Percentiles rank a stretch among this genome's conserved stretches.
phyloP scores from a whole-genome alignment of 1,140 invertebrate species.

The Neodiprion virginianus region DNA sequence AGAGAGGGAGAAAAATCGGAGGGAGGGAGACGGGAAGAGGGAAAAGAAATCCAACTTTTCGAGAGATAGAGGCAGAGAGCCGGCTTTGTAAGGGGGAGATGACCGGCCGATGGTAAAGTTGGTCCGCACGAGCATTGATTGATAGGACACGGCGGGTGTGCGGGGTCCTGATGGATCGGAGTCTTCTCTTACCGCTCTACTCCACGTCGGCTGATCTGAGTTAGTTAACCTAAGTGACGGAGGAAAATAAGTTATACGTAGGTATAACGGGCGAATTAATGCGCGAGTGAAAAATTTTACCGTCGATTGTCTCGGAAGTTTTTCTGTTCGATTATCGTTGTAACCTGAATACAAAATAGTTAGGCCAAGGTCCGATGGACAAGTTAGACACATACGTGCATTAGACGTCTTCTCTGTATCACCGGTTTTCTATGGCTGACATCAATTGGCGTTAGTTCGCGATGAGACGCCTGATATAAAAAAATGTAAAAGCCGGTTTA shows the following conservation, averaged over 20 bases:
- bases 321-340: background rate
- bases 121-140: background rate
- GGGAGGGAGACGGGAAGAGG: background rate
- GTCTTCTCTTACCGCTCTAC: background rate
- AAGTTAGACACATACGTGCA: too few species aligned
- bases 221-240: background rate
- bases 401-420: too few species aligned
- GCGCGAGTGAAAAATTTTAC: background rate
- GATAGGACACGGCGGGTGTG: slow-evolving; percentile 1
- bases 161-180: slow-evolving; percentile 1
- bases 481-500: too few species aligned
- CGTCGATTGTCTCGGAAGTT: background rate
- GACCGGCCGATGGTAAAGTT: background rate
- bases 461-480: too few species aligned
- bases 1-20: background rate
- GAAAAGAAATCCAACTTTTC: background rate
- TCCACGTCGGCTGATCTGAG: background rate
- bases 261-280: background rate
- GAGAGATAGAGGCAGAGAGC: background rate
- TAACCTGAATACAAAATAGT: background rate
- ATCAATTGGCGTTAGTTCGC: too few species aligned
- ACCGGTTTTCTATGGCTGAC: too few species aligned
- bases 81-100: background rate
- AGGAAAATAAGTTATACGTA: background rate
- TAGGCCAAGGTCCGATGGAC: too few species aligned